Conservation (phyloP, 2,113 vertebrate genomes). For the Mesoclemmys tuberculata region DNA sequence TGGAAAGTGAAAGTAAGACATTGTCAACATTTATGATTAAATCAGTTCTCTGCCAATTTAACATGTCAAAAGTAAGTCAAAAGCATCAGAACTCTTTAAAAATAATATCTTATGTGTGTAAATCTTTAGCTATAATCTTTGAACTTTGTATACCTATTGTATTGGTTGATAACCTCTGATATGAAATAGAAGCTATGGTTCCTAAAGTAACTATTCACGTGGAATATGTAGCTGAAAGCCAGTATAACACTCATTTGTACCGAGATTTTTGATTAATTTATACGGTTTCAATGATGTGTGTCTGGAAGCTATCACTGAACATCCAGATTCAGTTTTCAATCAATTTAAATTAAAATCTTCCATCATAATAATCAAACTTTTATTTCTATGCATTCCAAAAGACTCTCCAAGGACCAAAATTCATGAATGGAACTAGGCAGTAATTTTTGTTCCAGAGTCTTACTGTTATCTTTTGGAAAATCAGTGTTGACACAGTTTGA, state of each 20-base stretch:
- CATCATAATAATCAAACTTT: slow-evolving; percentile 14
- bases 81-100: background rate
- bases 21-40: background rate
- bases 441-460: background rate
- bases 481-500: background rate
- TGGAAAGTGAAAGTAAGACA: background rate
- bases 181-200: background rate
- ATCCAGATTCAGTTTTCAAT: background rate
- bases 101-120: background rate
- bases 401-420: background rate
- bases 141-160: background rate
- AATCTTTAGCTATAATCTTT: background rate
- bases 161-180: background rate
- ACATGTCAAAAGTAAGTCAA: background rate
- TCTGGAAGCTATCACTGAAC: background rate
- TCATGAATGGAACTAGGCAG: background rate
- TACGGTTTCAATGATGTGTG: background rate
- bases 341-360: slow-evolving; percentile 4
- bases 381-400: background rate
- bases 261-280: slow-evolving; percentile 23
- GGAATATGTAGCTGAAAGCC: background rate
- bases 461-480: background rate
- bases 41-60: background rate
- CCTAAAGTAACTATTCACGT: slow-evolving; percentile 1
- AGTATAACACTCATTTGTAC: background rate